Percentiles rank a stretch among this genome's conserved stretches.
phyloP scores from a whole-genome alignment of 37 sponge, comb jelly and placozoan genomes.

The Axinella damicornis region DNA sequence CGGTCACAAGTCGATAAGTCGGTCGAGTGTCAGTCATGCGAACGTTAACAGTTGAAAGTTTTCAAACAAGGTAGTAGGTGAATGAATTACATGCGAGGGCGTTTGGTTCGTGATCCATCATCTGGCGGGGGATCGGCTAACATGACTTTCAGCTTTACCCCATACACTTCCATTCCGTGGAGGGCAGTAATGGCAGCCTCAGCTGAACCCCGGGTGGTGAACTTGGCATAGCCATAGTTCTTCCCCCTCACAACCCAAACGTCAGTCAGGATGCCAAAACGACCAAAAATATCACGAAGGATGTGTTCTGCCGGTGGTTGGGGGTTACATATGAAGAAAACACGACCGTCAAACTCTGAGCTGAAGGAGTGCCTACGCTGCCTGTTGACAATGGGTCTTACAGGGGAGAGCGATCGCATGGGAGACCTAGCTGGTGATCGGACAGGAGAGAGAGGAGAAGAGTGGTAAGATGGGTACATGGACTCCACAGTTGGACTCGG shows the following conservation, averaged over 20 bases:
- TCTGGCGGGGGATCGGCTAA: conserved; percentile 86
- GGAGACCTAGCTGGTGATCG: conserved; percentile 65
- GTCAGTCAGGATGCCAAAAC: conserved; percentile 91
- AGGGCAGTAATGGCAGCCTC: conserved; percentile 93
- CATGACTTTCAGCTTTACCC: conserved; percentile 87
- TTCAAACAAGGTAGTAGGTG: too few species aligned
- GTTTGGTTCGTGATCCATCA: conserved; percentile 41
- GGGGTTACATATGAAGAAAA: conserved; percentile 94
- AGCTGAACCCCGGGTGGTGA: conserved; percentile 72
- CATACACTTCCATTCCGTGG: conserved; percentile 90
- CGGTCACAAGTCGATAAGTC: too few species aligned
- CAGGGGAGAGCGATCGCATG: conserved; percentile 76
- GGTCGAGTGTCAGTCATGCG: too few species aligned
- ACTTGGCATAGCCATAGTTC: conserved; percentile 96
- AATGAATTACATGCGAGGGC: conserved; percentile 34
- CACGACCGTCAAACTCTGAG: conserved; percentile 74
- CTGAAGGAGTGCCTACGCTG: conserved; percentile 70
- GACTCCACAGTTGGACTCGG: conserved; percentile 74
- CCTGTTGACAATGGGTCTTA: conserved; percentile 57
- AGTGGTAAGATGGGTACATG: conserved; percentile 48
- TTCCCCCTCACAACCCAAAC: conserved; percentile 89
- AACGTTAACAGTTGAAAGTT: too few species aligned
- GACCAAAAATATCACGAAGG: conserved; percentile 84
- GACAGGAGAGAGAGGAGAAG: conserved; percentile 75
- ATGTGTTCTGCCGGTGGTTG: conserved; percentile 82